Percentiles rank a stretch among this genome's conserved stretches.
phyloP scores from a whole-genome alignment of 2,797 vertebrate species.

The Apodemus agrarius region DNA sequence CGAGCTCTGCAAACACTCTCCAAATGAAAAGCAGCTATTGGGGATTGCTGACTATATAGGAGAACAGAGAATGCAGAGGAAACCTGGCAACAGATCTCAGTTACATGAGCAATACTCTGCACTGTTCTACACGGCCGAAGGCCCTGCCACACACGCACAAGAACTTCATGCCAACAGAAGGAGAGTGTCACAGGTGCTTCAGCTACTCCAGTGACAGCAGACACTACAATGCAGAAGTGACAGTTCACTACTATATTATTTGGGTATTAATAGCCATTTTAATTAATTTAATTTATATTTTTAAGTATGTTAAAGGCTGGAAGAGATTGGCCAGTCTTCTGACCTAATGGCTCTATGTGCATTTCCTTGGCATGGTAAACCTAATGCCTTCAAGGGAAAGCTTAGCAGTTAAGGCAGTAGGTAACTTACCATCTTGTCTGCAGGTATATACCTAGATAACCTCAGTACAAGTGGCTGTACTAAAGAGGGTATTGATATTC shows the following conservation, averaged over 20 bases:
- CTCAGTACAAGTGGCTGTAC: background rate
- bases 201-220: background rate
- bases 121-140: background rate
- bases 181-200: background rate
- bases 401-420: rapidly evolving
- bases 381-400: background rate
- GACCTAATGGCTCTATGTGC: background rate
- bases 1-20: background rate
- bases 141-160: background rate
- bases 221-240: background rate
- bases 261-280: background rate
- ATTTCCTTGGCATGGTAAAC: background rate
- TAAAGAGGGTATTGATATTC: background rate
- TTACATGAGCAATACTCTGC: background rate
- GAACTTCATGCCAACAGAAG: background rate
- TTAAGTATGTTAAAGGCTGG: background rate
- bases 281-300: background rate
- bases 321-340: background rate
- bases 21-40: background rate
- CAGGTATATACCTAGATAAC: background rate
- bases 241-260: background rate
- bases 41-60: background rate
- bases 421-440: background rate
- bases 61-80: background rate
- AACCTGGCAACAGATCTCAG: background rate